Conservation (phyloP, 1,140 invertebrate genomes). For the Leptopilina boulardi region DNA sequence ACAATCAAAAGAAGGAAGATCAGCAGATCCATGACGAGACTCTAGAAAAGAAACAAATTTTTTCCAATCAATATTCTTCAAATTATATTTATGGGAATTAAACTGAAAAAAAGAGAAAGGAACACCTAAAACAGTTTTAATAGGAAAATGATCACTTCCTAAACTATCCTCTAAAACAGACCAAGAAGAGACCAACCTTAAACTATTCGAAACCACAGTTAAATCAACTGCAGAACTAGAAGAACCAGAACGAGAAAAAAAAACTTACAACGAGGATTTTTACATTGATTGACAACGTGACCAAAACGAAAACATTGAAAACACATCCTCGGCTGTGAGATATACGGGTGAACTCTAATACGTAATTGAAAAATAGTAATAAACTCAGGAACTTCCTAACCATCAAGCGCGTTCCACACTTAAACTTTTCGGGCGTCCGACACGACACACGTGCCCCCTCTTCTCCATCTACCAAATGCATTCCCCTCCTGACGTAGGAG, state of each 20-base stretch:
- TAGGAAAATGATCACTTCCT: background rate
- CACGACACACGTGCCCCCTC: no score
- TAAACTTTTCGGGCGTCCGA: no score
- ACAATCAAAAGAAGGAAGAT: no score
- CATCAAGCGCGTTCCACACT: no score
- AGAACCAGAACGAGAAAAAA: no score
- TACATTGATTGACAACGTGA: background rate
- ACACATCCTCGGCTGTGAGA: slow-evolving; percentile 32
- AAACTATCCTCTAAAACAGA: background rate
- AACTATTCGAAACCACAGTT: background rate
- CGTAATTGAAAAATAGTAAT: background rate
- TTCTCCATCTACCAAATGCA: no score
- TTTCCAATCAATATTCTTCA: background rate
- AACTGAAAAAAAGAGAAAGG: background rate
- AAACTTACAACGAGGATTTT: background rate
- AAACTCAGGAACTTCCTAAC: background rate
- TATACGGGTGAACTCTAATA: background rate
- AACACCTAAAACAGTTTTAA: background rate
- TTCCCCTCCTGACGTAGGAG: no score
- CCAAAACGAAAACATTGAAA: slow-evolving; percentile 12
- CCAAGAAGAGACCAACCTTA: background rate
- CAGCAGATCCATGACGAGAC: background rate
- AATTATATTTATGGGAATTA: background rate
- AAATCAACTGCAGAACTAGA: background rate
- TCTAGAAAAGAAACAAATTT: background rate